Evolutionary conservation across 1,140 invertebrate species (phyloP).

Genomic region (Periplaneta americana): DNA sequence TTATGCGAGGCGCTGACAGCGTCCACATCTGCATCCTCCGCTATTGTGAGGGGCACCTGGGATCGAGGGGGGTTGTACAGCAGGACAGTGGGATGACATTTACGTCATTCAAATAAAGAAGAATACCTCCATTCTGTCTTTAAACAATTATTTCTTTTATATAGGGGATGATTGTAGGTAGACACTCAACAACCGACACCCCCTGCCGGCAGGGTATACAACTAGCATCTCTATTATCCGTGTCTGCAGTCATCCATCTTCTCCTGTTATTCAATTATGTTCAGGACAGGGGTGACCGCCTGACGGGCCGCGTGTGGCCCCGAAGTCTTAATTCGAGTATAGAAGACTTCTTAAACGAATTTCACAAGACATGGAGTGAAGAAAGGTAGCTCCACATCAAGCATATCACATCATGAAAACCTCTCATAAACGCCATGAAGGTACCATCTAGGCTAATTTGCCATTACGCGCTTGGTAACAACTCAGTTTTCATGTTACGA

Average conservation of each 20-base stretch:
- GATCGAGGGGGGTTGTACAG: neutral
- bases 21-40: neutral
- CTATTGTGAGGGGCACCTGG: neutral
- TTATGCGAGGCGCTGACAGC: neutral
- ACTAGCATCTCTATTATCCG: neutral
- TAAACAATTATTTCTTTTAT: neutral
- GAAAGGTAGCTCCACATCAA: too few species aligned
- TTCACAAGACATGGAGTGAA: too few species aligned
- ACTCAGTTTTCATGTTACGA: too few species aligned
- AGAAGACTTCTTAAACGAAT: too few species aligned
- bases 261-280: neutral
- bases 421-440: too few species aligned
- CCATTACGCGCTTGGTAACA: too few species aligned
- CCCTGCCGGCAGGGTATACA: neutral
- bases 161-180: neutral
- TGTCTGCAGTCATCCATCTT: neutral
- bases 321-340: too few species aligned
- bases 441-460: too few species aligned
- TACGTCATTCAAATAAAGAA: neutral
- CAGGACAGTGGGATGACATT: neutral
- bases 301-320: too few species aligned
- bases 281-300: neutral
- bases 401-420: too few species aligned
- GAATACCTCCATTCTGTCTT: neutral
- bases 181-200: neutral